These are phyloP conservation scores for Eristalis arbustorum DNA, from an alignment of 2,888 invertebrate species.

Conservation along the genomic window DNA sequence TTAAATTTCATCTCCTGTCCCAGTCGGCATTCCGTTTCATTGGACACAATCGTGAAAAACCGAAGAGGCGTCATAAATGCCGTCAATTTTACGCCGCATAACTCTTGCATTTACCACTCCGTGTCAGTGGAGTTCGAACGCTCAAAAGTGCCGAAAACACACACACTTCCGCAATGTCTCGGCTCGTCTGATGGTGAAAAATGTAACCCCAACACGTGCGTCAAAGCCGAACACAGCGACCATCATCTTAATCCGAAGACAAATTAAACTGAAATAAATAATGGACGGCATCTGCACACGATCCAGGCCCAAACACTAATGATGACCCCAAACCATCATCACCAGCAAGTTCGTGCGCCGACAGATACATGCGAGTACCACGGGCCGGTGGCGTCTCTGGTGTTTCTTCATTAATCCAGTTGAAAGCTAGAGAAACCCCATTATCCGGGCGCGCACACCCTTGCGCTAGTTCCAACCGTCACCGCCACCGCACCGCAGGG, in stretches of 20 bases:
- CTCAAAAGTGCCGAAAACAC: neutral
- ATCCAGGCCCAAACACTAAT: neutral
- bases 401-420: conserved; percentile 41
- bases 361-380: neutral
- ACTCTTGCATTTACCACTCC: neutral
- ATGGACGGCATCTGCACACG: conserved; percentile 1
- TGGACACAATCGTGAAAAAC: neutral
- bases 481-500: neutral
- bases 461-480: neutral
- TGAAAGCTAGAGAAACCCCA: conserved; percentile 10
- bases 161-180: neutral
- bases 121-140: neutral
- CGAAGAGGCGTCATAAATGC: neutral
- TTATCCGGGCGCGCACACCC: neutral
- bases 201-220: neutral
- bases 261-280: conserved; percentile 20
- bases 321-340: conserved; percentile 38
- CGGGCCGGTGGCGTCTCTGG: neutral
- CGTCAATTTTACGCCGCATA: neutral
- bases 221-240: neutral
- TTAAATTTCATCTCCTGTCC: neutral
- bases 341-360: conserved; percentile 17
- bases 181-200: neutral
- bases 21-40: neutral
- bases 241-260: conserved; percentile 13